phyloP scores from a whole-genome alignment of 2,113 vertebrate species.

The Pelodiscus sinensis region DNA sequence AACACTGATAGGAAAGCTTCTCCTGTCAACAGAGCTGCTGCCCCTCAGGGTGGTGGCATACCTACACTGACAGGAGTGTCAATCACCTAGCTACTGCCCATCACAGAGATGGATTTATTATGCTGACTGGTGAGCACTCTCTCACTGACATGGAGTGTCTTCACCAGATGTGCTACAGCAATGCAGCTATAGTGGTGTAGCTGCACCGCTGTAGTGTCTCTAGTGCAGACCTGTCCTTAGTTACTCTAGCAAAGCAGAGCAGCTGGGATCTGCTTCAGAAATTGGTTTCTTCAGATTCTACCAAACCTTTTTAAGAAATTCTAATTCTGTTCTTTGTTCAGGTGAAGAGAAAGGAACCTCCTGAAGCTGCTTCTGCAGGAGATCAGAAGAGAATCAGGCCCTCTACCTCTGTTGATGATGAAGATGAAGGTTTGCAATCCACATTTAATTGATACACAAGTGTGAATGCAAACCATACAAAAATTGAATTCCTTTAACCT shows the following conservation, averaged over 20 bases:
- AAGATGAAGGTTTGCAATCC: conserved; percentile 90
- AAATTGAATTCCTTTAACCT: conserved; percentile 42
- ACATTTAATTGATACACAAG: conserved; percentile 40
- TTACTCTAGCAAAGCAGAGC: not conserved
- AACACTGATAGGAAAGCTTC: not conserved
- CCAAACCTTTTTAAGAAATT: conserved; percentile 54
- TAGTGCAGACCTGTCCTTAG: not conserved
- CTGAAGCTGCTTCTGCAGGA: conserved; percentile 84
- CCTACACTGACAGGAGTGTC: too few relatives aligned
- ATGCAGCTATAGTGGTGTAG: too few relatives aligned
- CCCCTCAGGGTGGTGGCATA: not conserved
- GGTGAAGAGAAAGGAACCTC: conserved; percentile 98
- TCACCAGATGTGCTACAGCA: too few relatives aligned
- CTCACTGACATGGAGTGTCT: not conserved
- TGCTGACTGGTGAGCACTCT: not conserved
- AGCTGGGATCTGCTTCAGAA: conserved; percentile 51
- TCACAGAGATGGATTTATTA: not conserved
- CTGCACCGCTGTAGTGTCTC: too few relatives aligned
- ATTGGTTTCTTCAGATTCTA: conserved; percentile 54
- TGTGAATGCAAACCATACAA: conserved; percentile 45
- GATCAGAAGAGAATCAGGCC: conserved; percentile 95
- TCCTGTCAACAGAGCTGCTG: not conserved
- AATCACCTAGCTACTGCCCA: too few relatives aligned
- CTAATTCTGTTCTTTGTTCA: conserved; percentile 74
- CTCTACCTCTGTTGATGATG: conserved; percentile 92